Percentiles rank a stretch among this genome's conserved stretches.
Conservation (phyloP, 1,140 invertebrate species). For the Bombus haemorrhoidalis region DNA sequence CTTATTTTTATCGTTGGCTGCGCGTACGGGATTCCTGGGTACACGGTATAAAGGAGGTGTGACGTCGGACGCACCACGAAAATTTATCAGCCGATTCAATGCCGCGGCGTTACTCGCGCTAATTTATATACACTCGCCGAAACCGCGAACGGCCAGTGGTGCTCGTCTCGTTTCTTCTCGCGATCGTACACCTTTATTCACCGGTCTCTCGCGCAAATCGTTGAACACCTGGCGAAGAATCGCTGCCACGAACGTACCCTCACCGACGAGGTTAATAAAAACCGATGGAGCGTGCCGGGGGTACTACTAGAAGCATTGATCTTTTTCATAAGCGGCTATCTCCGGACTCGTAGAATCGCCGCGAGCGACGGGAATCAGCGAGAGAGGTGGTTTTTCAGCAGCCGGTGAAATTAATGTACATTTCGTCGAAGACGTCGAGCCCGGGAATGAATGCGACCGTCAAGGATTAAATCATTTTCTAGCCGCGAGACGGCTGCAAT, state of each 20-base stretch:
- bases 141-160: conserved; percentile 52
- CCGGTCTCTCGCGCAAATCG: neutral
- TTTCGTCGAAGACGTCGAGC: conserved; percentile 43
- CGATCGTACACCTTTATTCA: neutral
- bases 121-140: conserved; percentile 64
- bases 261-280: conserved; percentile 23
- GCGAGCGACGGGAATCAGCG: neutral
- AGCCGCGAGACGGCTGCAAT: conserved; percentile 41
- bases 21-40: conserved; percentile 48
- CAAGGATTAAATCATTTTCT: conserved; percentile 53
- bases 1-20: conserved; percentile 46
- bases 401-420: conserved; percentile 44
- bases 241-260: neutral
- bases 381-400: conserved; percentile 34
- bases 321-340: conserved; percentile 43
- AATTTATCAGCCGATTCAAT: conserved; percentile 67
- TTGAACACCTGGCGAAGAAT: neutral
- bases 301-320: conserved; percentile 41
- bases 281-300: conserved; percentile 29
- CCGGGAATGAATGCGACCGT: conserved; percentile 23
- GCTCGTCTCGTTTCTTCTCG: conserved; percentile 8
- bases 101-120: conserved; percentile 61
- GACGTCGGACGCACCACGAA: conserved; percentile 54
- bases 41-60: conserved; percentile 54
- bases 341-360: conserved; percentile 7